phyloP scores from a whole-genome alignment of 2,797 vertebrate genomes.

The Rallus crepitans region DNA sequence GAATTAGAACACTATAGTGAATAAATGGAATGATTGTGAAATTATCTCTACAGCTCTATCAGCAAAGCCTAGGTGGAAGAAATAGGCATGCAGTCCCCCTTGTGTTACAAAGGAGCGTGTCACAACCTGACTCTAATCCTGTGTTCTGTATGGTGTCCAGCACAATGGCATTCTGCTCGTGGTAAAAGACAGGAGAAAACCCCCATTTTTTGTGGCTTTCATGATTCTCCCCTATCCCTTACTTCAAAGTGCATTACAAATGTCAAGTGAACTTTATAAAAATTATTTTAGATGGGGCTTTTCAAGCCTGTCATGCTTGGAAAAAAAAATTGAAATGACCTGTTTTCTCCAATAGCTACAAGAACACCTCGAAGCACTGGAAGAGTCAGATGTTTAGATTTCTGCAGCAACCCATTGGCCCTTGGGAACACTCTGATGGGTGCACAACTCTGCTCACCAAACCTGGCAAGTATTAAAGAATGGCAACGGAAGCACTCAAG shows the following conservation, averaged over 20 bases:
- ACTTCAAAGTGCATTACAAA: not conserved
- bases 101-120: not conserved
- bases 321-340: not conserved
- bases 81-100: not conserved
- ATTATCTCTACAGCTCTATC: not conserved
- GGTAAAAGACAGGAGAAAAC: not conserved
- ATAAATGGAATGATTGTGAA: constrained; percentile 10
- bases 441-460: not conserved
- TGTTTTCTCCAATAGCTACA: not conserved
- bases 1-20: not conserved
- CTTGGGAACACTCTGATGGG: not conserved
- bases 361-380: not conserved
- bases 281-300: not conserved
- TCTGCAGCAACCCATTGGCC: not conserved
- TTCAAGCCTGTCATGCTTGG: not conserved
- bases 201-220: not conserved
- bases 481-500: not conserved
- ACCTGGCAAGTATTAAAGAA: not conserved
- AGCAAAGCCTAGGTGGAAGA: not conserved
- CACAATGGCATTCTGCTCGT: not conserved
- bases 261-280: not conserved
- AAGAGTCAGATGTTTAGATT: not conserved
- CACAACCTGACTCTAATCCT: not conserved
- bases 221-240: not conserved
- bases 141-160: not conserved